These are phyloP conservation scores for Elephantulus edwardii DNA, from an alignment of 2,113 vertebrate species.

Conservation along the genomic window DNA sequence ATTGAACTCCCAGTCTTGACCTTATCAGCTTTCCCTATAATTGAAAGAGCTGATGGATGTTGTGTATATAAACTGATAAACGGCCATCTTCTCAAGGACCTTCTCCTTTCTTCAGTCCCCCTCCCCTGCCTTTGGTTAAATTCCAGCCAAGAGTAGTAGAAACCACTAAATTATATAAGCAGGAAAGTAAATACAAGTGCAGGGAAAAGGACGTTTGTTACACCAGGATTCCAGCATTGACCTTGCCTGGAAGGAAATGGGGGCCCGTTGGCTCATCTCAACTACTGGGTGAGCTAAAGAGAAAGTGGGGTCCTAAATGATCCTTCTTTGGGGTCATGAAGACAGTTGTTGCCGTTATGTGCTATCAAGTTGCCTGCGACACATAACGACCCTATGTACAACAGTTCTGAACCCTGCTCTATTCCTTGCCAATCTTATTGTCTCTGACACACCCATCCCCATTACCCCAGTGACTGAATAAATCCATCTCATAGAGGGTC, in stretches of 20 bases:
- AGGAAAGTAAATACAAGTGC: not conserved
- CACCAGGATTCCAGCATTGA: not conserved
- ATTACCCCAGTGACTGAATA: too few species aligned
- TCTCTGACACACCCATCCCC: too few species aligned
- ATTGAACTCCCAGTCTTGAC: not conserved
- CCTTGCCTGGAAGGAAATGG: slow-evolving; percentile 4
- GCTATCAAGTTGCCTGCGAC: too few species aligned
- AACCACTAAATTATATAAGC: not conserved
- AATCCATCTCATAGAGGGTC: too few species aligned
- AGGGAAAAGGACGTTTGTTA: not conserved
- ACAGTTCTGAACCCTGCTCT: too few species aligned
- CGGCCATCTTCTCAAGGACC: too few species aligned
- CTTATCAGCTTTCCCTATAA: not conserved
- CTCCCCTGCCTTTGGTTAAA: not conserved
- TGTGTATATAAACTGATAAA: not conserved
- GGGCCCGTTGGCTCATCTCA: not conserved
- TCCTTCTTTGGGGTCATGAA: not conserved
- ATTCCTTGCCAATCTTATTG: too few species aligned
- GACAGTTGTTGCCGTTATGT: too few species aligned
- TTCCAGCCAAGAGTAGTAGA: not conserved
- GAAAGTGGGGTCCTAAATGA: not conserved
- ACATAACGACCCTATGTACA: too few species aligned
- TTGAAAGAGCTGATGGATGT: not conserved
- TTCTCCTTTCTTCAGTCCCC: not conserved
- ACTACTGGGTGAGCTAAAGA: not conserved